Evolutionary conservation across 1,140 invertebrate genomes (phyloP).

Genomic region (Bombus breviceps): DNA sequence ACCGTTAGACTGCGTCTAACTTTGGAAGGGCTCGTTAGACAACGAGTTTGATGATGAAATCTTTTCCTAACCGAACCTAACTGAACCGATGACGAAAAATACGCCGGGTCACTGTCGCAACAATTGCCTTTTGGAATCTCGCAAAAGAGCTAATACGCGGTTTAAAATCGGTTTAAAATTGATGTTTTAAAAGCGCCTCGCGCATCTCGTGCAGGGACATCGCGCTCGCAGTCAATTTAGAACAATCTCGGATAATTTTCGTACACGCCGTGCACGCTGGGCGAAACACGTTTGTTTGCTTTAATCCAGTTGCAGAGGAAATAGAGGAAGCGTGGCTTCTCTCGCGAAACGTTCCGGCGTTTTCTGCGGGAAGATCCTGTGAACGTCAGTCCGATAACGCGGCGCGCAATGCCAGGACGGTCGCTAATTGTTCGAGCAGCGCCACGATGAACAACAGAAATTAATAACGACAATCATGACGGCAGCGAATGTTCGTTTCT

Average conservation of each 20-base stretch:
- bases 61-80: not conserved
- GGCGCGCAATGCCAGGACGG: not conserved
- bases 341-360: not conserved
- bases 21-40: not conserved
- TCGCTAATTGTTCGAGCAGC: conserved; percentile 38
- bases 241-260: conserved; percentile 19
- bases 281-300: conserved; percentile 8
- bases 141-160: not conserved
- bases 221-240: not conserved
- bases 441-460: conserved; percentile 29
- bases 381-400: not conserved
- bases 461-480: conserved; percentile 45
- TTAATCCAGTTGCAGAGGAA: not conserved
- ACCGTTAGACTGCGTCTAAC: not conserved
- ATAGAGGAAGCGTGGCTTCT: not conserved
- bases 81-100: not conserved
- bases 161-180: not conserved
- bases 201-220: not conserved
- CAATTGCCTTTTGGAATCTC: not conserved
- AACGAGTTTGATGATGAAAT: too few species aligned
- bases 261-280: not conserved
- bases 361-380: not conserved
- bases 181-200: conserved; percentile 2
- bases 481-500: not conserved
- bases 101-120: too few species aligned